A percentile compares a stretch with the other conserved stretches of the same genome.
Evolutionary conservation across 1,140 invertebrate genomes (phyloP).

Genomic region (Ridgeia piscesae): DNA sequence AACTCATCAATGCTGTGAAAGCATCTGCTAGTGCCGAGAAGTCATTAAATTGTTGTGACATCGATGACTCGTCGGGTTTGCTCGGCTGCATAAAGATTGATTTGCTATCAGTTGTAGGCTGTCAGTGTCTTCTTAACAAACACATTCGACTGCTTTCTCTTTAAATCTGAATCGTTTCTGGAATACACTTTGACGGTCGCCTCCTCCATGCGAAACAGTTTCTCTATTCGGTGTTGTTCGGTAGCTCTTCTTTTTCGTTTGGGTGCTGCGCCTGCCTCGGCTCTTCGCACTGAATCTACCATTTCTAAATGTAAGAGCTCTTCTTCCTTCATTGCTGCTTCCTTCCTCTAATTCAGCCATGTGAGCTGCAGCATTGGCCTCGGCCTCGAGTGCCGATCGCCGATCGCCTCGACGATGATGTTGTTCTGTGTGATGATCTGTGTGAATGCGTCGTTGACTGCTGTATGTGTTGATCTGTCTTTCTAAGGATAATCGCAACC

Average conservation of each 20-base stretch:
- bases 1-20: not conserved
- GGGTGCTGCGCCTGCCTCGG: not conserved
- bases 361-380: not conserved
- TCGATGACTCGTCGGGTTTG: not conserved
- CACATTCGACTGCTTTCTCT: not conserved
- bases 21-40: not conserved
- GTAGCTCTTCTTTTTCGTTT: not conserved
- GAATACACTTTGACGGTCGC: not conserved
- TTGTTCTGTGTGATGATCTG: too few species aligned
- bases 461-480: too few species aligned
- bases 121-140: not conserved
- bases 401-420: too few species aligned
- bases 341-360: not conserved
- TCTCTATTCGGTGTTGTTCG: not conserved
- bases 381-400: too few species aligned
- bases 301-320: not conserved
- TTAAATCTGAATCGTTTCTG: not conserved
- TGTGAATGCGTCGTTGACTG: too few species aligned
- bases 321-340: not conserved
- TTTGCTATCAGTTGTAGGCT: not conserved
- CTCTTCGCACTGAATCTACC: not conserved
- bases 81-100: not conserved
- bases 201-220: not conserved
- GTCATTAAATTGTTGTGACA: not conserved
- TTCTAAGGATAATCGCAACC: too few species aligned